These are phyloP conservation scores for Cyanoderma ruficeps DNA, from an alignment of 2,113 vertebrate genomes.

Conservation along the genomic window DNA sequence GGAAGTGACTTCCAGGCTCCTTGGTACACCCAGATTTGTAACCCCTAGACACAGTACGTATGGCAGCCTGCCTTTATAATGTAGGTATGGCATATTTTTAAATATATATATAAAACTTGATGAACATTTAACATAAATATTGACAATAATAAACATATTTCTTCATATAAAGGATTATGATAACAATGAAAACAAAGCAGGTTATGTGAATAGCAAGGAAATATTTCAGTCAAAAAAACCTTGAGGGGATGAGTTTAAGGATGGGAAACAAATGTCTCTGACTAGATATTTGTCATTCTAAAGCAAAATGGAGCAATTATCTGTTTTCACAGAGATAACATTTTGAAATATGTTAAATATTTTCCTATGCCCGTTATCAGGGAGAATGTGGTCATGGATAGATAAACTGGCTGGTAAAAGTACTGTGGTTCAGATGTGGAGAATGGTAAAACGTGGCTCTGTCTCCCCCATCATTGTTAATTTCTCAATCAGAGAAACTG, in stretches of 20 bases:
- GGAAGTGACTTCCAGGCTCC: not conserved
- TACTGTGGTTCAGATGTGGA: not conserved
- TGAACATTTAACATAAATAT: not conserved
- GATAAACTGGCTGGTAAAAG: not conserved
- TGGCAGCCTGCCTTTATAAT: not conserved
- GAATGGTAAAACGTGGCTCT: slow-evolving; percentile 11
- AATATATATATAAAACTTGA: not conserved
- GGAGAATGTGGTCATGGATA: not conserved
- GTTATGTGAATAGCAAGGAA: not conserved
- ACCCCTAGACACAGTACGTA: not conserved
- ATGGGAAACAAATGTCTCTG: not conserved
- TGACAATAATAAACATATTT: not conserved
- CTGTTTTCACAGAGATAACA: not conserved
- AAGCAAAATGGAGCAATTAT: not conserved
- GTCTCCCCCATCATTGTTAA: slow-evolving; percentile 30
- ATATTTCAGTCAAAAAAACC: not conserved
- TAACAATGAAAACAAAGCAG: not conserved
- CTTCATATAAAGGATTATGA: not conserved
- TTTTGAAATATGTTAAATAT: slow-evolving; percentile 45
- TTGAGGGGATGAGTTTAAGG: not conserved
- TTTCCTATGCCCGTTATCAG: not conserved
- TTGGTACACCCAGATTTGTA: not conserved
- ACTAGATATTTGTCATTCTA: not conserved
- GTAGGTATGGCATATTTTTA: not conserved
- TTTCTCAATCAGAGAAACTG: not conserved